phyloP scores from a whole-genome alignment of 1,140 invertebrate genomes.

The Notospermus geniculatus region DNA sequence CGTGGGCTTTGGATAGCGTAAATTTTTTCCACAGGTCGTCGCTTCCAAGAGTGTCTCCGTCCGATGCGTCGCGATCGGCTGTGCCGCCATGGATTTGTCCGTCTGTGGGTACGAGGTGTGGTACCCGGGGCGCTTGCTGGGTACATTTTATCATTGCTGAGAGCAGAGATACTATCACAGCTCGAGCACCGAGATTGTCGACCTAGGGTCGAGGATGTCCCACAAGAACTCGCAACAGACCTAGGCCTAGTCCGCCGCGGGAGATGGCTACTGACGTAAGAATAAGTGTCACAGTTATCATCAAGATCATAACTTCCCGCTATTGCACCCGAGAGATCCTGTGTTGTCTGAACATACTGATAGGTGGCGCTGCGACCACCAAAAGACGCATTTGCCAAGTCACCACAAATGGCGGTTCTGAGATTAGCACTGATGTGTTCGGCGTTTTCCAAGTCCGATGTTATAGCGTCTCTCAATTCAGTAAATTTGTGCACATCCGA shows the following conservation, averaged over 20 bases:
- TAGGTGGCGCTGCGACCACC: constrained; percentile 3
- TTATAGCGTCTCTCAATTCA: constrained; percentile 21
- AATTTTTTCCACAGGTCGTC: constrained; percentile 8
- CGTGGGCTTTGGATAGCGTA: constrained; percentile 12
- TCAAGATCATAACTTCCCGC: constrained; percentile 32
- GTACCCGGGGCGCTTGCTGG: constrained; percentile 6
- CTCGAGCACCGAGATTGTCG: neutral
- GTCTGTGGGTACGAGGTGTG: neutral
- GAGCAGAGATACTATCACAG: constrained; percentile 17
- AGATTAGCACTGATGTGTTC: constrained; percentile 22
- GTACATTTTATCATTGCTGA: constrained; percentile 32
- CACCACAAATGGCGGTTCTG: constrained; percentile 22
- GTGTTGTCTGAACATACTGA: constrained; percentile 24
- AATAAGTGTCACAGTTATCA: constrained; percentile 30
- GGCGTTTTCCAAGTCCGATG: constrained; percentile 21
- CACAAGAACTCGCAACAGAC: constrained; percentile 7
- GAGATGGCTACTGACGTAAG: constrained; percentile 32
- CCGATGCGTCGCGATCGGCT: neutral
- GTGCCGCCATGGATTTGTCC: neutral
- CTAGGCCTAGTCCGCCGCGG: constrained; percentile 6
- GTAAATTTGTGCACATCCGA: constrained; percentile 9
- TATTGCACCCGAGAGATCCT: constrained; percentile 36
- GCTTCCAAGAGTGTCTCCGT: neutral
- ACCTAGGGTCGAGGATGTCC: neutral
- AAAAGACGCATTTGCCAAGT: constrained; percentile 10